Evolutionary conservation across 2,113 vertebrate genomes (phyloP), one percentile per base, ranked within the genome.

Genomic region (Charadrius vociferus): DNA sequence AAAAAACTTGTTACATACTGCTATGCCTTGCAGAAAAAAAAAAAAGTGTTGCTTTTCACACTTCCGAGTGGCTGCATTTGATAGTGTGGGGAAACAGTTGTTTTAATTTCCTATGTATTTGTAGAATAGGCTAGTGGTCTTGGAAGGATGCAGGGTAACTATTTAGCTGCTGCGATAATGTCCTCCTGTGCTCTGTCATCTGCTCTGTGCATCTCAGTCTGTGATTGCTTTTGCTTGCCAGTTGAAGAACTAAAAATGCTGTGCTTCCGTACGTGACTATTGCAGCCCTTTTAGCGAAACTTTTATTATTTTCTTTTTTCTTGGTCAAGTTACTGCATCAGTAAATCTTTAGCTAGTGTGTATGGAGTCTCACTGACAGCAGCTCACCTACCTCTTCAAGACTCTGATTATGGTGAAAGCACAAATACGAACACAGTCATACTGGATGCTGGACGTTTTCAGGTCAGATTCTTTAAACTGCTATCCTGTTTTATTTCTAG

Each of bases 271-370:
- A 27, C 12, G 1, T 81, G 1, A 81, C 18, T 52, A 14, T 85
- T 72, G 32, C 30, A 81, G 14, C 19, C 17, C 26, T 59, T 47
- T 91, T 55, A 86, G 45, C 23, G 49, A 81, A 47, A 87, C 18
- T 56, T 59, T 6, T 19, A 18, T 39, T 81, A 32, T 68, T 70
- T 75, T 88, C 30, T 81, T 71, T 74, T 88, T 36, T 12, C 37
- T 86, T 2, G n/a, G 10, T 88, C 39, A 87, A 99, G 98, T 63
- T 99, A 99, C 7, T 98, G 98, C 89, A 98, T 99, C 87, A 99
- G 98, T 85, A 98, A 96, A 37, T 98, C 96, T 53, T 88, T 99
- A 84, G 98, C 97, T 45, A 53, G 81, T 59, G 95, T 95, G 8
- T 98, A 98, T 80, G 97, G 97, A 79, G 91, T 99, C 52, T 91